Base-by-base conservation (phyloP, 2,797 vertebrate species). In the Nasua narica region DNA sequence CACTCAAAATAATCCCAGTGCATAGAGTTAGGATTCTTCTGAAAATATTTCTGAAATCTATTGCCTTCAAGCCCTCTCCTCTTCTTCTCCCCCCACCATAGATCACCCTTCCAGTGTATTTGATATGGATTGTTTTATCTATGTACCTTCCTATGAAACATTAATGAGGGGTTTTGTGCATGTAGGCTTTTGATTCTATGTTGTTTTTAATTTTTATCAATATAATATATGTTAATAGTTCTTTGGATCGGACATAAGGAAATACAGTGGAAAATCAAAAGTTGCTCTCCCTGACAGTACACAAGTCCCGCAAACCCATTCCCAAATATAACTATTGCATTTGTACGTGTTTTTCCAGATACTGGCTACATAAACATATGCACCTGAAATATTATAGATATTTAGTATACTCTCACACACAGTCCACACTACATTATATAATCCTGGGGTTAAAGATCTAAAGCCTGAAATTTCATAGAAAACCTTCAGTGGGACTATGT, bases 1-100 rank as follows among this genome's bases (percentile, higher is more conserved):
- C 46, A 65, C 40, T 67, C 85, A 92, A 37, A 95, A 92, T 92
- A 95, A 82, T 48, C 46, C 65, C 74, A 78, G 37, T 92, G 16
- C 58, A 69, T 15, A 74, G 46, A 96, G 58, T 81, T 70, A 79
- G 70, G 50, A 62, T 11, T 81, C 81, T 91, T 76, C 70, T 94
- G 69, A 78, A 95, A 85, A 77, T 46, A 91, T 72, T 92, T 94
- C 76, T 78, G 40, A 62, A 77, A 77, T 72, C 18, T 72, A 0
- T 85, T 91, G 37, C 65, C 81, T 78, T 82, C 83, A 50, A 81
- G 18, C 67, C 35, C 58, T n/a, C 1, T 62, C 91, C 32, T 67
- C 43, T 23, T 92, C 85, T 92, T 43, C 40, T 2, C 27, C 27
- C 14, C 2, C 1, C 43, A 69, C 23, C 3, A 46, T 35, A 76